phyloP scores from a whole-genome alignment of 2,113 vertebrate genomes.

The Prochilodus magdalenae region DNA sequence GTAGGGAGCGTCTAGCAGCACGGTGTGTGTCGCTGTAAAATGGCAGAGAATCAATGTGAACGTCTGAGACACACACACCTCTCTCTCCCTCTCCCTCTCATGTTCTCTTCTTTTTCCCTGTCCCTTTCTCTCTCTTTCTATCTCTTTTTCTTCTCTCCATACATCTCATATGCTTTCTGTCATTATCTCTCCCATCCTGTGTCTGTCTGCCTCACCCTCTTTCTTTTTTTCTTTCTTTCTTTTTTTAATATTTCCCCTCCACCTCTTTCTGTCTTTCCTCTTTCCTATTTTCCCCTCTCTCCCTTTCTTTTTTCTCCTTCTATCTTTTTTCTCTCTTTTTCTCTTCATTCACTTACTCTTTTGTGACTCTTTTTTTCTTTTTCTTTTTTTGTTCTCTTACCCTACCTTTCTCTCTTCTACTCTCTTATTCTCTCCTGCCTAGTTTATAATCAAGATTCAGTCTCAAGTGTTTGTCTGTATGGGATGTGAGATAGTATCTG shows the following conservation, averaged over 20 bases:
- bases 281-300: too few relatives aligned
- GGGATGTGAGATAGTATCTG: background rate
- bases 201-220: background rate
- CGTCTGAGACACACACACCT: constrained; percentile 53
- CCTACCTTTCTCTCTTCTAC: background rate
- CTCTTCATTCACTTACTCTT: background rate
- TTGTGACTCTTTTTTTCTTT: background rate
- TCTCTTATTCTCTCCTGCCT: background rate
- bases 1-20: constrained; percentile 49
- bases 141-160: background rate
- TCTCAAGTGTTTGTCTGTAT: background rate
- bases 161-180: background rate
- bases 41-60: constrained; percentile 62
- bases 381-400: background rate
- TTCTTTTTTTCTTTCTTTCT: background rate
- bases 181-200: background rate
- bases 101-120: background rate
- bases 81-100: constrained; percentile 34
- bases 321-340: background rate
- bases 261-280: constrained; percentile 8
- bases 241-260: background rate
- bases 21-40: constrained; percentile 40
- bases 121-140: background rate
- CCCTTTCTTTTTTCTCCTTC: background rate
- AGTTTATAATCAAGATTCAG: background rate